Conservation (phyloP, 2,888 invertebrate species). For the Scaptomyza tumidula region DNA sequence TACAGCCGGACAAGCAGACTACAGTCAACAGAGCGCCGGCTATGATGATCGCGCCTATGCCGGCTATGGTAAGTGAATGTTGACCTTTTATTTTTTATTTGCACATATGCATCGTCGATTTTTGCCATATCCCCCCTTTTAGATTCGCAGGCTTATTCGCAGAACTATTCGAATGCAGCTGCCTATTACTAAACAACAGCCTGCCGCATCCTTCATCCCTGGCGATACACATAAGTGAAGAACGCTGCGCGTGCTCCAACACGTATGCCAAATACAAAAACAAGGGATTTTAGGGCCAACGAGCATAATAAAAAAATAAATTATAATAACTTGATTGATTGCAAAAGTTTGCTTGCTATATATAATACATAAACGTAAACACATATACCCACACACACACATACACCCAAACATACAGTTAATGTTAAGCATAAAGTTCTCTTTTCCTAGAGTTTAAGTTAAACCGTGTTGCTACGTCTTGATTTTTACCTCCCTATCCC, state of each 20-base stretch:
- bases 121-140: conserved; percentile 28
- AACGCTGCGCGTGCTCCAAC: conserved; percentile 76
- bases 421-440: conserved; percentile 67
- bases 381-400: conserved; percentile 39
- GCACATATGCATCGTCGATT: conserved; percentile 21
- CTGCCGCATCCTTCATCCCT: conserved; percentile 45
- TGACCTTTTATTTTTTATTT: not conserved
- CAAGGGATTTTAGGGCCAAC: conserved; percentile 64
- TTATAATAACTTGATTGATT: conserved; percentile 49
- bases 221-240: conserved; percentile 57
- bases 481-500: conserved; percentile 28
- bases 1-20: conserved; percentile 83
- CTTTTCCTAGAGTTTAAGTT: conserved; percentile 66
- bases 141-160: conserved; percentile 84
- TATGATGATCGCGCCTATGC: conserved; percentile 84
- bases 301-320: conserved; percentile 24
- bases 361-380: conserved; percentile 44
- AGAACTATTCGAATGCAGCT: conserved; percentile 83
- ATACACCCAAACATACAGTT: conserved; percentile 50
- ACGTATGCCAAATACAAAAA: conserved; percentile 61
- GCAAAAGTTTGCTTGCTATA: conserved; percentile 64
- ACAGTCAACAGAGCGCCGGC: conserved; percentile 77
- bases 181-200: conserved; percentile 81
- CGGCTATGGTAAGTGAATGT: conserved; percentile 82
- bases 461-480: conserved; percentile 65